These are phyloP conservation scores for Athalia rosae DNA, from an alignment of 2,888 invertebrate genomes.

Conservation along the genomic window DNA sequence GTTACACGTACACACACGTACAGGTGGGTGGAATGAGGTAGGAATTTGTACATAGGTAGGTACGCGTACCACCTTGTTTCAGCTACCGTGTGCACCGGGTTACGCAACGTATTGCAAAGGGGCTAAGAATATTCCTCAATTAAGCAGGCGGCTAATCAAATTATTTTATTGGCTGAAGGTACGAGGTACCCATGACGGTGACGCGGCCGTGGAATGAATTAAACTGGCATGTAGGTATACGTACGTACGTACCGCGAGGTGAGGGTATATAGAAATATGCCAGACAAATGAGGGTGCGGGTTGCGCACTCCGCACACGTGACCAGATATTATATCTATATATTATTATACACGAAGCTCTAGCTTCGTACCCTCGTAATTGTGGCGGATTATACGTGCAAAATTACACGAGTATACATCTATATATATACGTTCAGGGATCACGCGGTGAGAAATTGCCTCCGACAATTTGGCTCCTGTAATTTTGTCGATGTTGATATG, in stretches of 20 bases:
- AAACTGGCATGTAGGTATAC: conserved; percentile 2
- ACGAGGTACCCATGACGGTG: background rate
- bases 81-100: background rate
- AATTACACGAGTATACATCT: background rate
- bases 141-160: conserved; percentile 38
- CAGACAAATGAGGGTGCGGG: background rate
- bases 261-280: background rate
- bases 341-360: background rate
- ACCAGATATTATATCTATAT: too few relatives aligned
- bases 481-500: too few relatives aligned
- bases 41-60: background rate
- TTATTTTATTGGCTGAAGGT: conserved; percentile 33
- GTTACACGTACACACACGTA: background rate
- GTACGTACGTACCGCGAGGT: background rate
- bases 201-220: conserved; percentile 27
- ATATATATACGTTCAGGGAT: background rate
- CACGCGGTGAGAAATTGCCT: background rate
- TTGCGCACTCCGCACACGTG: too few relatives aligned
- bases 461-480: too few relatives aligned
- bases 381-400: background rate
- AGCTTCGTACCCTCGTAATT: background rate
- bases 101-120: background rate
- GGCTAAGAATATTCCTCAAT: conserved; percentile 42
- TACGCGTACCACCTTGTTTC: conserved; percentile 14
- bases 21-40: background rate